These are phyloP conservation scores for Lasioglossum leucozonium DNA, from an alignment of 2,888 invertebrate species.

Conservation along the genomic window DNA sequence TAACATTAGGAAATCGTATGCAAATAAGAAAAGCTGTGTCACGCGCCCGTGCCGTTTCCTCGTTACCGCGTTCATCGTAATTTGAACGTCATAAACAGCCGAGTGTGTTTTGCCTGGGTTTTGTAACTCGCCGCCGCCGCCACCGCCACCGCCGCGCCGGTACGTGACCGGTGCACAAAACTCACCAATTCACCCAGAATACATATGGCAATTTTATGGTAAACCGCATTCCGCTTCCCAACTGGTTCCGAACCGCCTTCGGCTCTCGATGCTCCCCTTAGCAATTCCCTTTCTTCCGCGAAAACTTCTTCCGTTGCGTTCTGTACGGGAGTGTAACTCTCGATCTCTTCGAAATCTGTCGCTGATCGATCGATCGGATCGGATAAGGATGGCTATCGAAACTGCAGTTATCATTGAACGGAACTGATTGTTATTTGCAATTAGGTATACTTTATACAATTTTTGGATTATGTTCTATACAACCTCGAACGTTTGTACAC, in stretches of 20 bases:
- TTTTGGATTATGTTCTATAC: no score
- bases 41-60: neutral
- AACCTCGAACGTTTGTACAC: no score
- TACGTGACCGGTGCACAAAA: slow-evolving; percentile 49
- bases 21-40: slow-evolving; percentile 2
- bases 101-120: slow-evolving; percentile 46
- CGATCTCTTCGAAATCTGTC: neutral
- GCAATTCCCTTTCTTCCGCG: slow-evolving; percentile 7
- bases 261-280: neutral
- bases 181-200: slow-evolving; percentile 73
- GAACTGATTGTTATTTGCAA: no score
- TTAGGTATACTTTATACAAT: no score
- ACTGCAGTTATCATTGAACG: neutral
- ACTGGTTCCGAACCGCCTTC: neutral
- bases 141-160: no score
- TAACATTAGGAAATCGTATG: slow-evolving; percentile 3
- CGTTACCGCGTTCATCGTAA: slow-evolving; percentile 1
- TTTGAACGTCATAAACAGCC: slow-evolving; percentile 21
- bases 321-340: neutral
- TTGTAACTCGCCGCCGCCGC: slow-evolving; percentile 69
- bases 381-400: neutral
- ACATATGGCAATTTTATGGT: slow-evolving; percentile 73
- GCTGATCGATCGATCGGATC: neutral
- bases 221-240: slow-evolving; percentile 54
- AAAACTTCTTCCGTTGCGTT: neutral